Conservation (phyloP, 2,113 vertebrate genomes). For the Choloepus hoffmanni region DNA sequence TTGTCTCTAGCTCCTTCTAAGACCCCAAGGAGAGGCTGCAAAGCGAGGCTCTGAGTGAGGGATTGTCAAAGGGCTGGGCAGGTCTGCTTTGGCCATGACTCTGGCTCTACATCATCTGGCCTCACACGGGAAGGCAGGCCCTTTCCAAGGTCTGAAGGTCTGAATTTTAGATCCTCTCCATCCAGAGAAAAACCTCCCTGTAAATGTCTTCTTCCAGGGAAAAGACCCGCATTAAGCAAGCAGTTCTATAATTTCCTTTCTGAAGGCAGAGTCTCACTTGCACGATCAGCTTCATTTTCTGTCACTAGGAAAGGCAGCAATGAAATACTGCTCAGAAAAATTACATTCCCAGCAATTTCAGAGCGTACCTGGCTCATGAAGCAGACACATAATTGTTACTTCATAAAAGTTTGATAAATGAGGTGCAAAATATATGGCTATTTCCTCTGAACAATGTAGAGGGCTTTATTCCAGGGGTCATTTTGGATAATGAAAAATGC, state of each 20-base stretch:
- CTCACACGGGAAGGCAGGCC: constrained; percentile 66
- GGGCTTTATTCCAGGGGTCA: constrained; percentile 63
- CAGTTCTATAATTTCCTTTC: constrained; percentile 67
- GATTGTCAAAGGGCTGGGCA: neutral
- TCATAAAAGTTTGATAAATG: constrained; percentile 72
- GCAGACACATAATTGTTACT: constrained; percentile 51
- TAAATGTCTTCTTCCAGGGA: constrained; percentile 62
- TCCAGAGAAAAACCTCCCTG: constrained; percentile 4
- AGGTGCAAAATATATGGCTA: constrained; percentile 67
- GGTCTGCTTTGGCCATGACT: constrained; percentile 20
- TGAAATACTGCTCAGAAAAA: constrained; percentile 80
- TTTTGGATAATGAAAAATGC: constrained; percentile 76
- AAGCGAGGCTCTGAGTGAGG: neutral
- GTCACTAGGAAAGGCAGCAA: constrained; percentile 69
- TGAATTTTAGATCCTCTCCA: constrained; percentile 43
- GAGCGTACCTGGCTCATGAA: neutral
- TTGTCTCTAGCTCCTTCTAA: constrained; percentile 49
- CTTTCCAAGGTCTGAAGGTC: neutral
- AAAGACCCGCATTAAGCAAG: constrained; percentile 37
- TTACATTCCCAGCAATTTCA: constrained; percentile 70
- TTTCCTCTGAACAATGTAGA: constrained; percentile 50
- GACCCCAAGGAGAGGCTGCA: neutral
- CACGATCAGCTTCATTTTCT: constrained; percentile 54
- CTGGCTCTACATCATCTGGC: constrained; percentile 36
- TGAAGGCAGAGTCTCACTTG: constrained; percentile 48